phyloP scores from a whole-genome alignment of 2,888 invertebrate genomes.

The Biston stratarius region DNA sequence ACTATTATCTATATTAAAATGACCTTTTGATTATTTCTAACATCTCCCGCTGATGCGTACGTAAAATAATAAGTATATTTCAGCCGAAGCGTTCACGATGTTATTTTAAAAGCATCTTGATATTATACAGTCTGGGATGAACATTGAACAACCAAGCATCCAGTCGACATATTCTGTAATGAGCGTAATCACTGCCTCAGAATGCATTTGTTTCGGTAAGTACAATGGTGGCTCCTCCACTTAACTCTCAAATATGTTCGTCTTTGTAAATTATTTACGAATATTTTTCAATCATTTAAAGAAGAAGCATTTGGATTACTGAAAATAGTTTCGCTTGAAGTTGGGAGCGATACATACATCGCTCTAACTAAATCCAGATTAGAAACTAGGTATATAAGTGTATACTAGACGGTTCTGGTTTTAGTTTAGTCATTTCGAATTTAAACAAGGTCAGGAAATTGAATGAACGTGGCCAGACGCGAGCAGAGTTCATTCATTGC shows the following conservation, averaged over 20 bases:
- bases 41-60: constrained; percentile 56
- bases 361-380: constrained; percentile 11
- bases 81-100: constrained; percentile 37
- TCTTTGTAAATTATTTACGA: background rate
- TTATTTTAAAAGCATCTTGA: constrained; percentile 48
- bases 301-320: background rate
- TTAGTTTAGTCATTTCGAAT: constrained; percentile 4
- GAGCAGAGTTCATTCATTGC: constrained; percentile 11
- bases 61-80: constrained; percentile 39
- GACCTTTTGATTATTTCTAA: constrained; percentile 73
- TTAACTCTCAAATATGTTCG: background rate
- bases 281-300: constrained; percentile 5
- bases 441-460: constrained; percentile 11
- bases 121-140: constrained; percentile 17
- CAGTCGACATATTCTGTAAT: too few species aligned
- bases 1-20: constrained; percentile 70
- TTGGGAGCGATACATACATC: background rate
- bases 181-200: too few species aligned
- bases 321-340: background rate
- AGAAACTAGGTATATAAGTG: constrained; percentile 1
- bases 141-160: background rate
- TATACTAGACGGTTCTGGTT: constrained; percentile 24
- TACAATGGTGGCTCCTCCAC: background rate
- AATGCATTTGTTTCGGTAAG: background rate
- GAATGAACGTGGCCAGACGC: constrained; percentile 14